Evolutionary conservation across 2,113 vertebrate species (phyloP).

Genomic region (Tychaedon coryphoeus): DNA sequence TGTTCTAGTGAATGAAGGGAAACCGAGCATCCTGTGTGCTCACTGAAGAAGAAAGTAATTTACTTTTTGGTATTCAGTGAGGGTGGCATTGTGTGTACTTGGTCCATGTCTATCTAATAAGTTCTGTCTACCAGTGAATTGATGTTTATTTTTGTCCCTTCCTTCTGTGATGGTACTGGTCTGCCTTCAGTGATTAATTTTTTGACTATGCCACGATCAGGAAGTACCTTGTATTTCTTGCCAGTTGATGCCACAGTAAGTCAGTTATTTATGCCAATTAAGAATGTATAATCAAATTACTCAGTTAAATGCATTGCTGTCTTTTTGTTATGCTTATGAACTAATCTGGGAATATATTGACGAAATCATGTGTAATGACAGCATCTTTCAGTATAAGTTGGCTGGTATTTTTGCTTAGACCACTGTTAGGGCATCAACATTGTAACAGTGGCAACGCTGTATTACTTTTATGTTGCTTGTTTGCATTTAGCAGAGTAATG

Average conservation of each 20-base stretch:
- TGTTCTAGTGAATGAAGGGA: not conserved
- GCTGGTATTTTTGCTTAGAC: not conserved
- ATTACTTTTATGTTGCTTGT: not conserved
- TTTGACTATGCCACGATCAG: not conserved
- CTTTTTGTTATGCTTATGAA: not conserved
- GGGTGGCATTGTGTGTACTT: not conserved
- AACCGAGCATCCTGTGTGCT: not conserved
- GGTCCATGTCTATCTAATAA: not conserved
- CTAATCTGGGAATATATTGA: not conserved
- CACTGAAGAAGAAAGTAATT: not conserved
- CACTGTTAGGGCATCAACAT: not conserved
- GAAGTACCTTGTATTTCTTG: not conserved
- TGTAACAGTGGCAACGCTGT: accelerated
- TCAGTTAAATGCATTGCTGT: not conserved
- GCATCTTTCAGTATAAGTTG: not conserved
- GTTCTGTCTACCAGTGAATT: not conserved
- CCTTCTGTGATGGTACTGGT: not conserved
- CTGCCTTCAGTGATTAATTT: not conserved
- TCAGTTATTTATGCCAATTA: not conserved
- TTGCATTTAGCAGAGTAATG: not conserved
- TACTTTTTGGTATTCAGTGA: not conserved
- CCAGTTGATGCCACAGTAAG: not conserved
- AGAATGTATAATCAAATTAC: not conserved
- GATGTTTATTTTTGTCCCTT: not conserved
- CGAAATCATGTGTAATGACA: not conserved